Percentiles rank a stretch among this genome's conserved stretches.
Conservation (phyloP, 2,888 invertebrate species). For the Sinotaia quadrata region DNA sequence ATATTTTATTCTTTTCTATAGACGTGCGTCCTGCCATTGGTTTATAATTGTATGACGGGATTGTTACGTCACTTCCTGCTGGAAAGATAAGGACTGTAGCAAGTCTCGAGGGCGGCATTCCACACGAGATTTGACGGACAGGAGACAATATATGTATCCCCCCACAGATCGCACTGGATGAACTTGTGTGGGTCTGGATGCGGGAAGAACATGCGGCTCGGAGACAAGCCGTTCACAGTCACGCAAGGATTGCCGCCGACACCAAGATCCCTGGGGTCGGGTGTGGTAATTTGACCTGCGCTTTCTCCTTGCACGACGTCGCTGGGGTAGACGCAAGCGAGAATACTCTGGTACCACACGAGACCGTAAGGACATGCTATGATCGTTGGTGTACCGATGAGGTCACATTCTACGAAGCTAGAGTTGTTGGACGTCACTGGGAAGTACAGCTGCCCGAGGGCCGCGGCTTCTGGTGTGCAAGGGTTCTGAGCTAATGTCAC, state of each 20-base stretch:
- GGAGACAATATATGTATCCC: constrained; percentile 47
- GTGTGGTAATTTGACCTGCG: too few relatives aligned
- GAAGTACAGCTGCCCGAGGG: constrained; percentile 52
- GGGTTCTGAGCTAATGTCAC: too few relatives aligned
- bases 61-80: too few relatives aligned
- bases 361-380: constrained; percentile 27
- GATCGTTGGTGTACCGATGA: constrained; percentile 10
- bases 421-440: constrained; percentile 40
- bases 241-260: constrained; percentile 43
- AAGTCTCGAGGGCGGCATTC: constrained; percentile 53
- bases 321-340: constrained; percentile 49
- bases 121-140: constrained; percentile 57
- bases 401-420: constrained; percentile 25
- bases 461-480: constrained; percentile 50
- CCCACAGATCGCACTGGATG: constrained; percentile 58
- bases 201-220: too few relatives aligned
- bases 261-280: constrained; percentile 3
- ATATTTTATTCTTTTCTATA: too few relatives aligned
- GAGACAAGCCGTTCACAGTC: too few relatives aligned
- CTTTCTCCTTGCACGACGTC: too few relatives aligned
- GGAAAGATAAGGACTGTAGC: constrained; percentile 44
- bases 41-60: too few relatives aligned
- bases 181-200: constrained; percentile 57
- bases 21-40: too few relatives aligned
- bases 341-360: constrained; percentile 53